These are phyloP conservation scores for Cheilosia scutellata DNA, from an alignment of 2,888 invertebrate species.

Conservation along the genomic window DNA sequence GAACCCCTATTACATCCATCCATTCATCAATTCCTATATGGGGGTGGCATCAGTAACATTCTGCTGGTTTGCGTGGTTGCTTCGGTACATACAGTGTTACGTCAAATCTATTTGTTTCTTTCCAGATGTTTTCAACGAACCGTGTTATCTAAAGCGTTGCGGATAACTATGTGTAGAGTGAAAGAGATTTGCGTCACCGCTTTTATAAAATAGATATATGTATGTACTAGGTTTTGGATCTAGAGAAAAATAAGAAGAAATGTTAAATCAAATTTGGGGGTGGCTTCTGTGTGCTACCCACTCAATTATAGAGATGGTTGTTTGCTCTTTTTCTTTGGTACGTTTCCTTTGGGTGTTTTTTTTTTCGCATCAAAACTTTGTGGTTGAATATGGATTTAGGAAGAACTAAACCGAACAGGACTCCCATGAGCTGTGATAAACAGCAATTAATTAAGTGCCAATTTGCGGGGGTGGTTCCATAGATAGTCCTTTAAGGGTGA, in stretches of 20 bases:
- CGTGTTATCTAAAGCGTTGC: slow-evolving; percentile 16
- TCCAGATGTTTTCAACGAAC: slow-evolving; percentile 59
- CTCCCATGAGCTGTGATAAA: slow-evolving; percentile 35
- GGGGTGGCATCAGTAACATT: slow-evolving; percentile 13
- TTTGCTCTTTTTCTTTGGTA: neutral
- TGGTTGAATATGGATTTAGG: too few relatives aligned
- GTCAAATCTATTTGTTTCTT: slow-evolving; percentile 46
- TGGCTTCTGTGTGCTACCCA: slow-evolving; percentile 28
- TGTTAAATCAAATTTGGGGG: slow-evolving; percentile 20
- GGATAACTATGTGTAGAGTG: neutral
- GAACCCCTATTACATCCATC: slow-evolving; percentile 17
- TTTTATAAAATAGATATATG: neutral
- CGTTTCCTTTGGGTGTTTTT: neutral
- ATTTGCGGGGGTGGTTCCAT: slow-evolving; percentile 6
- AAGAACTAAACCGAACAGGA: slow-evolving; percentile 4
- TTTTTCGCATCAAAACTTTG: neutral
- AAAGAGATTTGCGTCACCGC: slow-evolving; percentile 25
- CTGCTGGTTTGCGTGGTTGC: neutral
- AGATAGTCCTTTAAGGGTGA: slow-evolving; percentile 4
- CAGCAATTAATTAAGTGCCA: slow-evolving; percentile 25
- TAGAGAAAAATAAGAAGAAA: neutral
- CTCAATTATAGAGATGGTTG: slow-evolving; percentile 1
- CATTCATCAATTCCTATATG: slow-evolving; percentile 45
- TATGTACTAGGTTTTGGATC: neutral
- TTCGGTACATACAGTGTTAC: slow-evolving; percentile 26